Percentiles rank a stretch among this genome's conserved stretches.
phyloP scores from a whole-genome alignment of 1,140 invertebrate species.

The Drosophila busckii region DNA sequence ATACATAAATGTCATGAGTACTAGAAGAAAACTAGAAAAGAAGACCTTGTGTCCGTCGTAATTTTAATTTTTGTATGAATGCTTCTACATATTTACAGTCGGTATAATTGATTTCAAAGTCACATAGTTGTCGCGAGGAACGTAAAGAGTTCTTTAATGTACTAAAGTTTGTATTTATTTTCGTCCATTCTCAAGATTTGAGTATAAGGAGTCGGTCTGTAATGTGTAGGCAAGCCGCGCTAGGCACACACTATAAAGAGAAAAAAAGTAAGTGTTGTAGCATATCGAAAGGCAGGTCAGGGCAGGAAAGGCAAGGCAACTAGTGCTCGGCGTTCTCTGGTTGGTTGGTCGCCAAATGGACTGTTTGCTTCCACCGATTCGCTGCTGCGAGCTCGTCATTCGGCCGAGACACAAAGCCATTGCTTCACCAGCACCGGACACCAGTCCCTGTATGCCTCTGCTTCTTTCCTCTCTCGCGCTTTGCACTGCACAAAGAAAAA shows the following conservation, averaged over 20 bases:
- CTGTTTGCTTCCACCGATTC: constrained; percentile 47
- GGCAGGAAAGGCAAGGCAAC: background rate
- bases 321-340: constrained; percentile 43
- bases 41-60: too few species aligned
- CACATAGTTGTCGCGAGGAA: too few species aligned
- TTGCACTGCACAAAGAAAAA: constrained; percentile 27
- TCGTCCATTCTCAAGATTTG: too few species aligned
- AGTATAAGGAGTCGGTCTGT: too few species aligned
- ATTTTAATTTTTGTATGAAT: too few species aligned
- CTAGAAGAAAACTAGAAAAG: too few species aligned
- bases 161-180: too few species aligned
- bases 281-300: background rate
- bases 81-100: too few species aligned
- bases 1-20: too few species aligned
- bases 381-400: constrained; percentile 29
- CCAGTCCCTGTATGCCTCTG: constrained; percentile 5
- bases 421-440: constrained; percentile 28
- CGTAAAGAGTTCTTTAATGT: too few species aligned
- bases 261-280: constrained; percentile 8
- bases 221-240: too few species aligned
- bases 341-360: constrained; percentile 49
- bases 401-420: constrained; percentile 22
- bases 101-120: too few species aligned
- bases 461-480: constrained; percentile 2
- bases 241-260: background rate